Percentiles rank a stretch among this genome's conserved stretches.
These are phyloP conservation scores for Uromys caudimaculatus DNA, from an alignment of 2,797 vertebrate species.

Conservation along the genomic window DNA sequence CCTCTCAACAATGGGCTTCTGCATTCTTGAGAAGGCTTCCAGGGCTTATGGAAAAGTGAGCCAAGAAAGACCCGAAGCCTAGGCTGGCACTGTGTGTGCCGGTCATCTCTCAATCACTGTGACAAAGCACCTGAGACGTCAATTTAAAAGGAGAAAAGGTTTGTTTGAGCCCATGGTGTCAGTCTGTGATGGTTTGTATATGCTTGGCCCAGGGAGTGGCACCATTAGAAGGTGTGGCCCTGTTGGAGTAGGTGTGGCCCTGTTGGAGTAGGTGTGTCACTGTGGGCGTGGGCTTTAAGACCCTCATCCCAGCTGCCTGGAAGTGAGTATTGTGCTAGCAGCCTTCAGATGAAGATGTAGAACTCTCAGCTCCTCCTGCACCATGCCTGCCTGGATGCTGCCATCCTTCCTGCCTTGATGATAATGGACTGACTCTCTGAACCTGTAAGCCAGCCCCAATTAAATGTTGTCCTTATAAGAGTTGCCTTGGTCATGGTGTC, in stretches of 20 bases:
- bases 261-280: not conserved
- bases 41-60: not conserved
- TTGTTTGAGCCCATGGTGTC: not conserved
- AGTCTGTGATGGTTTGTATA: not conserved
- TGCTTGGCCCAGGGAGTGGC: not conserved
- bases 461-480: not conserved
- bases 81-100: not conserved
- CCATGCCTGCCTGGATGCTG: no score
- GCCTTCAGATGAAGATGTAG: not conserved
- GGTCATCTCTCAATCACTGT: not conserved
- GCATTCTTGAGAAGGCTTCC: not conserved
- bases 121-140: not conserved
- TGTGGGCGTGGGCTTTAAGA: not conserved
- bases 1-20: not conserved
- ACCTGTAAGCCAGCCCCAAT: not conserved
- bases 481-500: not conserved
- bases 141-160: not conserved
- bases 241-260: not conserved
- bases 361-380: not conserved
- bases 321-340: not conserved
- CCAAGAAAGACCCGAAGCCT: not conserved
- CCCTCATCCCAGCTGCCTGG: not conserved
- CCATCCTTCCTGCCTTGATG: no score
- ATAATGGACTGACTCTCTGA: not conserved
- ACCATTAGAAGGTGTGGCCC: not conserved